Percentiles rank a stretch among this genome's conserved stretches.
Evolutionary conservation across 2,888 invertebrate genomes (phyloP).

Genomic region (Aspidapion aeneum): DNA sequence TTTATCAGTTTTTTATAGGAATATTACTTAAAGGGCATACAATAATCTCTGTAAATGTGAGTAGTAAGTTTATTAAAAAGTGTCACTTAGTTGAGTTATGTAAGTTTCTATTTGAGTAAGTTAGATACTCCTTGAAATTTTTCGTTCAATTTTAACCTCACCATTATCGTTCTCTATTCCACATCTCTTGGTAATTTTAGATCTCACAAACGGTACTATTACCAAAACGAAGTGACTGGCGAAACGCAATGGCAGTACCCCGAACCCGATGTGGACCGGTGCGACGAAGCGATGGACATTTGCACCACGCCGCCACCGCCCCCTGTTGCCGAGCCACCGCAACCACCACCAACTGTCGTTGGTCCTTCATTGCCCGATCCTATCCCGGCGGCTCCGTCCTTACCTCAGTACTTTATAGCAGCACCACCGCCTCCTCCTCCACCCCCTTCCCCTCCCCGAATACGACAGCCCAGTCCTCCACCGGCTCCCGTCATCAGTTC

Average conservation of each 20-base stretch:
- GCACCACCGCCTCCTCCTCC: slow-evolving; percentile 34
- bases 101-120: too few relatives aligned
- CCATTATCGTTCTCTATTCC: background rate
- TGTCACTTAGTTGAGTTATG: too few relatives aligned
- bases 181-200: slow-evolving; percentile 47
- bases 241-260: slow-evolving; percentile 65
- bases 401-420: slow-evolving; percentile 22
- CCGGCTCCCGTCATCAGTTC: slow-evolving; percentile 40
- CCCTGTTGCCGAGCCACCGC: slow-evolving; percentile 30
- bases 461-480: slow-evolving; percentile 37
- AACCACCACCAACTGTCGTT: slow-evolving; percentile 33
- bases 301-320: slow-evolving; percentile 56
- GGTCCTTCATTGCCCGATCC: slow-evolving; percentile 6
- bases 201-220: slow-evolving; percentile 64
- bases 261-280: slow-evolving; percentile 48
- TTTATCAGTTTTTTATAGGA: too few relatives aligned
- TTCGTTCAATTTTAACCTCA: too few relatives aligned
- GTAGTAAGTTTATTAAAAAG: too few relatives aligned
- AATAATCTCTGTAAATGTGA: too few relatives aligned
- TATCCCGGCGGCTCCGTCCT: slow-evolving; percentile 47
- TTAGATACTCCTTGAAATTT: too few relatives aligned
- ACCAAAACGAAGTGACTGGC: slow-evolving; percentile 57
- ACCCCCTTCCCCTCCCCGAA: slow-evolving; percentile 28
- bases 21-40: too few relatives aligned
- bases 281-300: slow-evolving; percentile 58